Conservation (phyloP, 2,797 vertebrate genomes). For the Bucorvus abyssinicus region DNA sequence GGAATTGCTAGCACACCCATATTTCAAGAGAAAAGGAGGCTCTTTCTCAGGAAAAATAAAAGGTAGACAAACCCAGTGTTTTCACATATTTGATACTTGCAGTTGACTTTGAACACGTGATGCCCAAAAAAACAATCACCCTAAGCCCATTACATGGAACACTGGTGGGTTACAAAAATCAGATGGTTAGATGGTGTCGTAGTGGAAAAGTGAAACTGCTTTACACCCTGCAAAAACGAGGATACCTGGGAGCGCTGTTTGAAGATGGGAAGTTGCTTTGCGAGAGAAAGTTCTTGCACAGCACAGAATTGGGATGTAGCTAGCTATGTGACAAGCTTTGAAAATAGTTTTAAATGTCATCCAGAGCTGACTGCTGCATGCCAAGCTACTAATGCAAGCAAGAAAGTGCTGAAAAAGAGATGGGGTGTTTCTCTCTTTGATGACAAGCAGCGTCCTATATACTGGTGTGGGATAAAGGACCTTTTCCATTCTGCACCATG, state of each 20-base stretch:
- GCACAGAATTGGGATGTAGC: background rate
- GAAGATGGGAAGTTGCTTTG: background rate
- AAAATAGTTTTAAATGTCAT: background rate
- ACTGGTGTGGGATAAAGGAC: background rate
- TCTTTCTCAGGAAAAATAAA: background rate
- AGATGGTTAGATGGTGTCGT: background rate
- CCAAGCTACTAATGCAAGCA: background rate
- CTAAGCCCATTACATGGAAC: background rate
- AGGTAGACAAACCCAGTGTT: background rate
- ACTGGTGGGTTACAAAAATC: background rate
- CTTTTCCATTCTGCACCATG: background rate
- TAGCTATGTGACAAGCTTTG: background rate
- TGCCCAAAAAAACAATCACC: rapidly evolving
- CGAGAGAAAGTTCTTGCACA: background rate
- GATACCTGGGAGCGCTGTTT: background rate
- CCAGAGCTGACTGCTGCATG: background rate
- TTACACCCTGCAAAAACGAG: background rate
- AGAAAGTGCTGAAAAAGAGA: background rate
- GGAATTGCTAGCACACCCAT: background rate
- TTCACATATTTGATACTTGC: background rate
- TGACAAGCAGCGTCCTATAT: background rate
- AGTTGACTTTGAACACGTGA: background rate
- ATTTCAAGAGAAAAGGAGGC: background rate
- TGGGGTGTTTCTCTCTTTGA: background rate
- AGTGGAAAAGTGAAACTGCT: background rate